A percentile compares a stretch with the other conserved stretches of the same genome.
Evolutionary conservation across 2,888 invertebrate genomes (phyloP).

Genomic region (Lamellibrachia satsuma): DNA sequence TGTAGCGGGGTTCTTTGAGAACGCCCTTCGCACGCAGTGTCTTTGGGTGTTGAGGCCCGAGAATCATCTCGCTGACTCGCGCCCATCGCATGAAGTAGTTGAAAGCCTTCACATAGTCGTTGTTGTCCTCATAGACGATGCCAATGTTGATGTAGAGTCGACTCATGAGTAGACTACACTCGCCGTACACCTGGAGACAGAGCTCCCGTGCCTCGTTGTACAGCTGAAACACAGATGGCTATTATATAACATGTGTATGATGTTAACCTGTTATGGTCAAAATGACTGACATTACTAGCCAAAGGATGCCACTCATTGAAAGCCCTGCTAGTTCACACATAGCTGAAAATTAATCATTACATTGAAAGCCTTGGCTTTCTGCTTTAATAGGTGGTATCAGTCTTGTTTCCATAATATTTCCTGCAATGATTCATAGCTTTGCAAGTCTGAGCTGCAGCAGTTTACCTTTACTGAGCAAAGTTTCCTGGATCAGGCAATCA

Average conservation of each 20-base stretch:
- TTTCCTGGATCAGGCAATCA: no score
- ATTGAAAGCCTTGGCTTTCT: no score
- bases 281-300: no score
- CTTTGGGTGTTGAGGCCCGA: slow-evolving; percentile 63
- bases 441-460: no score
- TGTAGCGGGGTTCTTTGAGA: slow-evolving; percentile 58
- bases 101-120: slow-evolving; percentile 61
- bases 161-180: slow-evolving; percentile 60
- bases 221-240: slow-evolving; percentile 47
- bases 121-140: slow-evolving; percentile 63
- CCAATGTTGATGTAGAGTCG: slow-evolving; percentile 64
- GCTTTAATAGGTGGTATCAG: no score
- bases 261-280: not conserved
- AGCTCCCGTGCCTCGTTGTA: slow-evolving; percentile 63
- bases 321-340: no score
- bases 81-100: slow-evolving; percentile 64
- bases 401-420: no score
- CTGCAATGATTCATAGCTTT: no score
- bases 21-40: slow-evolving; percentile 63
- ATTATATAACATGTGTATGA: slow-evolving; percentile 18
- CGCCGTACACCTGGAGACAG: slow-evolving; percentile 63
- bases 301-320: no score
- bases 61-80: slow-evolving; percentile 59
- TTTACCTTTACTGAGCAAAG: no score
- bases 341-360: no score